These are phyloP conservation scores for Onychomys arenicola DNA, from an alignment of 2,797 vertebrate genomes.

Conservation along the genomic window DNA sequence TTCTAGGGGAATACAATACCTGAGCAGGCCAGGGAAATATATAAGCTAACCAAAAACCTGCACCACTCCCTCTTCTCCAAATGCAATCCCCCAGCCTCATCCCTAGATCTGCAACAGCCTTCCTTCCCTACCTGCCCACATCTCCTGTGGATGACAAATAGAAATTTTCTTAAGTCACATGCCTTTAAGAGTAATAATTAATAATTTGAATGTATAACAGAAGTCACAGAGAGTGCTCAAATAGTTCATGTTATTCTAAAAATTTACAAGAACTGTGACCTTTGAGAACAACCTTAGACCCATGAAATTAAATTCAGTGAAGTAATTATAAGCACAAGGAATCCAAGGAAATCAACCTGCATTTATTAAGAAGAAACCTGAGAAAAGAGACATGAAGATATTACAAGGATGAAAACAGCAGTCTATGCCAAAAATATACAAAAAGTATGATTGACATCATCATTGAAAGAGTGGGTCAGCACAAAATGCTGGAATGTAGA, in stretches of 20 bases:
- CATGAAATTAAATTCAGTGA: constrained; percentile 1
- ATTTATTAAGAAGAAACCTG: not conserved
- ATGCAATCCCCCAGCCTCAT: not conserved
- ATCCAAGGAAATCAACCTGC: not conserved
- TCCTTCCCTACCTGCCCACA: not conserved
- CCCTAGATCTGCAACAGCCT: not conserved
- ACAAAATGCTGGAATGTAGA: not conserved
- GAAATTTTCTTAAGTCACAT: constrained; percentile 2
- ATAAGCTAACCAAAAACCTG: not conserved
- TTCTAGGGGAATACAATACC: not conserved
- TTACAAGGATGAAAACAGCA: not conserved
- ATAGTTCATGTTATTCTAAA: not conserved
- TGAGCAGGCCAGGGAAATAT: too few species aligned
- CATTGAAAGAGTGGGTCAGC: fast-evolving
- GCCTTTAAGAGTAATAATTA: not conserved
- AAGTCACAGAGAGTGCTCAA: not conserved
- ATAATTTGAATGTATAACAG: not conserved
- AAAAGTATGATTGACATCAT: not conserved
- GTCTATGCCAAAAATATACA: not conserved
- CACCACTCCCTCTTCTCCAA: too few species aligned
- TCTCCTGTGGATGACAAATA: not conserved
- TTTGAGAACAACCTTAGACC: constrained; percentile 45
- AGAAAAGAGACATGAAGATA: not conserved
- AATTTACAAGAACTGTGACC: not conserved
- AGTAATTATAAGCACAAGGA: not conserved